A percentile compares a stretch with the other conserved stretches of the same genome.
These are phyloP conservation scores for Operophtera brumata DNA, from an alignment of 2,888 invertebrate species.

Conservation along the genomic window DNA sequence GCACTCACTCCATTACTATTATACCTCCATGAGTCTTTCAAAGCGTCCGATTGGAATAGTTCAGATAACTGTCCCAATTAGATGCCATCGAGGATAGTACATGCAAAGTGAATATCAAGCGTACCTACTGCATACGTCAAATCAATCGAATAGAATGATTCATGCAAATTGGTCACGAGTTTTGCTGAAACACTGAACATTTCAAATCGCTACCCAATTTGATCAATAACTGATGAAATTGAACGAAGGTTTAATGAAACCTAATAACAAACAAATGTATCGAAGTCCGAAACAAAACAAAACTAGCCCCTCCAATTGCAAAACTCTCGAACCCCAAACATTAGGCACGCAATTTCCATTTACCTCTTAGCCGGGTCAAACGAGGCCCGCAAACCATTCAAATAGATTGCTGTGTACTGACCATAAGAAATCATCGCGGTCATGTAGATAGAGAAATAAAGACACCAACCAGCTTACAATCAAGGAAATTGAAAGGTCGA, in stretches of 20 bases:
- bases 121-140: background rate
- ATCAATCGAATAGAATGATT: background rate
- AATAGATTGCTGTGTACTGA: conserved; percentile 33
- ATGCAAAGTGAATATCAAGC: conserved; percentile 8
- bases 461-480: conserved; percentile 52
- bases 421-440: conserved; percentile 50
- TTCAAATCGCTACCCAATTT: background rate
- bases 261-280: background rate
- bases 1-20: too few relatives aligned
- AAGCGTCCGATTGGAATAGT: conserved; percentile 22
- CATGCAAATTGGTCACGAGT: background rate
- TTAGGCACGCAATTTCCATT: conserved; percentile 32
- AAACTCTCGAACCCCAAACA: conserved; percentile 2
- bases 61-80: conserved; percentile 19
- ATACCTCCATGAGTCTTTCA: too few relatives aligned
- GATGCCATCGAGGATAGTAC: conserved; percentile 3
- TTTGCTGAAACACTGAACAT: background rate
- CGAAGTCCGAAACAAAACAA: background rate
- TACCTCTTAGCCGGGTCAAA: conserved; percentile 31
- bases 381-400: conserved; percentile 29
- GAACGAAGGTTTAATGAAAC: background rate
- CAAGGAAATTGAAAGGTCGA: conserved; percentile 75
- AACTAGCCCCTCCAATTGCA: background rate
- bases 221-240: background rate
- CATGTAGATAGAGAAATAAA: conserved; percentile 53